Evolutionary conservation across 2,113 vertebrate species (phyloP).

Genomic region (Sterrhoptilus dennistouni): DNA sequence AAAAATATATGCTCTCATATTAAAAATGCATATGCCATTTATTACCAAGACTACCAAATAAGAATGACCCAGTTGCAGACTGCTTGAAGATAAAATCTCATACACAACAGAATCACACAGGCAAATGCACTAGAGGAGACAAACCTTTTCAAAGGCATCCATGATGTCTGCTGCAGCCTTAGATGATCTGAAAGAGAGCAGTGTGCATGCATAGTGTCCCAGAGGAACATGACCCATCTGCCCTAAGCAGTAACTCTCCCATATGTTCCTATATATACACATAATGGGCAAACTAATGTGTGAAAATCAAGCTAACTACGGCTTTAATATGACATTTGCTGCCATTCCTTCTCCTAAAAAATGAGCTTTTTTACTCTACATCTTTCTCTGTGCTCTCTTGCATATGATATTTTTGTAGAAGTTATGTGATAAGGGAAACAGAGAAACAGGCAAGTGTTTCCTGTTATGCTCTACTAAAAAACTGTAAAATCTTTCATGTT

Average conservation of each 20-base stretch:
- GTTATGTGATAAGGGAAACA: background rate
- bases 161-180: background rate
- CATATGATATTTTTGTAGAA: background rate
- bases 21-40: slow-evolving; percentile 32
- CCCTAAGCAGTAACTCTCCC: background rate
- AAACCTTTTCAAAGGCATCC: background rate
- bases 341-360: background rate
- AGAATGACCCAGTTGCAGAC: background rate
- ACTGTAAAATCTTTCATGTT: background rate
- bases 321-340: background rate
- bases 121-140: background rate
- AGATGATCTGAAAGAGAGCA: background rate
- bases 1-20: background rate
- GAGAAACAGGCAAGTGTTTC: background rate
- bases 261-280: background rate
- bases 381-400: background rate
- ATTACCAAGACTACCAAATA: background rate
- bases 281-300: background rate
- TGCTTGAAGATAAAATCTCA: background rate
- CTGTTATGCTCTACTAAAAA: background rate
- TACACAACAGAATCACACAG: background rate
- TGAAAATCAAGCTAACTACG: background rate
- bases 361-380: background rate
- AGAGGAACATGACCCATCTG: slow-evolving; percentile 46
- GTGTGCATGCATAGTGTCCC: background rate